Evolutionary conservation across 2,113 vertebrate genomes (phyloP).

Genomic region (Petaurus breviceps): DNA sequence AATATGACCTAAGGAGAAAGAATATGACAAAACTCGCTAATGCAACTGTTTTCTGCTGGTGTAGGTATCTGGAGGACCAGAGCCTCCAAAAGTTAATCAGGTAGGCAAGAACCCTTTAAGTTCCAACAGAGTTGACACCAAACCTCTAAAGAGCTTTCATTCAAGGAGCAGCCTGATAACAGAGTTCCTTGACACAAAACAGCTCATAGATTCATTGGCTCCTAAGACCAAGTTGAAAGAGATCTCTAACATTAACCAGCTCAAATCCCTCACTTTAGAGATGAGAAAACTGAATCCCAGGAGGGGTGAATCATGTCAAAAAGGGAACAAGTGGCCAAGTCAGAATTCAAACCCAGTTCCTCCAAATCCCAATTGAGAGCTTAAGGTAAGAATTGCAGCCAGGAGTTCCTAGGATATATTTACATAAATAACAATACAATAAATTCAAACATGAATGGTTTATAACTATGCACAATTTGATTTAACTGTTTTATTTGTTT

Average conservation of each 20-base stretch:
- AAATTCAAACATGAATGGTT: neutral
- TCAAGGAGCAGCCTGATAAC: neutral
- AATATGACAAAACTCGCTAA: neutral
- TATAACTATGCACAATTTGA: neutral
- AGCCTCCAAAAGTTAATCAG: neutral
- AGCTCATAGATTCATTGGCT: too few relatives aligned
- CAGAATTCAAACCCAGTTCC: neutral
- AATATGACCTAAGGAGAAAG: too few relatives aligned
- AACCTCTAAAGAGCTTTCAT: neutral
- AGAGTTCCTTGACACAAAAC: neutral
- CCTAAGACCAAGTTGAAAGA: neutral
- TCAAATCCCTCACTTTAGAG: neutral
- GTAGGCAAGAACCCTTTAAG: too few relatives aligned
- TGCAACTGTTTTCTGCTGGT: neutral
- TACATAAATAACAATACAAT: too few relatives aligned
- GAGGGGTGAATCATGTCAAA: neutral
- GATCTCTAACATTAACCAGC: neutral
- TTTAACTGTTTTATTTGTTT: neutral
- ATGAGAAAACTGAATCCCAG: neutral
- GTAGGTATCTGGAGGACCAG: neutral
- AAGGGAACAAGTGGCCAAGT: neutral
- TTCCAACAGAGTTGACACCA: neutral
- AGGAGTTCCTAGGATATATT: too few relatives aligned
- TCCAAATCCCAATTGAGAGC: neutral
- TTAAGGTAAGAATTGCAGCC: neutral